Percentiles rank a stretch among this genome's conserved stretches.
These are phyloP conservation scores for Chironomus striatipennis DNA, from an alignment of 1,140 invertebrate genomes.

Conservation along the genomic window DNA sequence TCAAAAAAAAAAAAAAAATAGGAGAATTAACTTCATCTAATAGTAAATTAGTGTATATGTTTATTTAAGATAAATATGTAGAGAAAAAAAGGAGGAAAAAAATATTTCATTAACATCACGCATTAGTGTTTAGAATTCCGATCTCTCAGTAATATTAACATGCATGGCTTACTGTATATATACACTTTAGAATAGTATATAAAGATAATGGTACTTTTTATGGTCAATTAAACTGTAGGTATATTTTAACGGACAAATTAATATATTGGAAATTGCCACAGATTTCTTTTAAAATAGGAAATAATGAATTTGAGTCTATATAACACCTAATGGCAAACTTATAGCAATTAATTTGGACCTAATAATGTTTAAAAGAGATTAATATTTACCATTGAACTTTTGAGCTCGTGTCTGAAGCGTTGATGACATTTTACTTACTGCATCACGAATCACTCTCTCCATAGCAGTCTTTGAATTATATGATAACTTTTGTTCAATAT, in stretches of 20 bases:
- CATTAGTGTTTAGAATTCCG: not conserved
- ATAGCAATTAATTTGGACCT: too few relatives aligned
- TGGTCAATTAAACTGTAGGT: conserved; percentile 21
- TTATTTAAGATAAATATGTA: not conserved
- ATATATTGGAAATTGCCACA: not conserved
- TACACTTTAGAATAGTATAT: not conserved
- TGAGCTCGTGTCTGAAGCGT: conserved; percentile 41
- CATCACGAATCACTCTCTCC: conserved; percentile 38
- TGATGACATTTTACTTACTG: conserved; percentile 40
- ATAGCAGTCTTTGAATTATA: conserved; percentile 25
- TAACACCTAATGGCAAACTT: too few relatives aligned
- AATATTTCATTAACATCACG: conserved; percentile 1
- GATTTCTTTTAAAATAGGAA: not conserved
- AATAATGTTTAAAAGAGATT: too few relatives aligned
- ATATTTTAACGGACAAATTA: not conserved
- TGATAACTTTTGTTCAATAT: conserved; percentile 38
- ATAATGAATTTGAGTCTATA: too few relatives aligned
- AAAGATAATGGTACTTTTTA: conserved; percentile 21
- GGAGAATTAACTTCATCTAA: conserved; percentile 1
- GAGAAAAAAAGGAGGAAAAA: not conserved
- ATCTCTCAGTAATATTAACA: not conserved
- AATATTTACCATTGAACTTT: conserved; percentile 44
- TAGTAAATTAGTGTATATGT: not conserved
- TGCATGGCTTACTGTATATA: not conserved
- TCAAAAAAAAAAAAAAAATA: not conserved